Base-by-base conservation (phyloP, 2,888 invertebrate species). In the Yponomeuta evonymella region DNA sequence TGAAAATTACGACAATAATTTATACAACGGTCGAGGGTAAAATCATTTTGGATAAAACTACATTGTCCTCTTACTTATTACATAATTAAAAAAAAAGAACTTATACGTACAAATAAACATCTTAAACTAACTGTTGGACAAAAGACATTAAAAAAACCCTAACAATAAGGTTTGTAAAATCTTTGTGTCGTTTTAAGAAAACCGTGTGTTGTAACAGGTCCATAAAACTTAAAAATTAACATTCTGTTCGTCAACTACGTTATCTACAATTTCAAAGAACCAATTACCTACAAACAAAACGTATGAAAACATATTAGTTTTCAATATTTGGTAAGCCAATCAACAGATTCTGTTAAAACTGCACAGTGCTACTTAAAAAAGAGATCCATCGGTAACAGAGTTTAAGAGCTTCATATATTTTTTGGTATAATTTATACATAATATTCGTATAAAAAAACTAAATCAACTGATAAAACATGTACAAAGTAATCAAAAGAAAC, bases 351-450 rank as follows among this genome's bases (percentile, higher is more conserved):
- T 23, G 51, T 68, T 67, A 29, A 58, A 68, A 68, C 68, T 68
- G 68, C 48, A 68, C 48, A 68, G 51, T 81, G 83, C 86, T 87
- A 83, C 80, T 77, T 77, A 58, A 66, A 70, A 84, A 83, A 88
- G 91, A 92, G 91, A 92, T 92, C 91, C 90, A 89, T 90, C 91
- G 91, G 90, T 92, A 92, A 91, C 91, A 83, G 88, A 83, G 81
- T 87, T 83, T 85, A 88, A 87, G 86, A 90, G 89, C 89, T 84
- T 89, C 87, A 83, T 88, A 81, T 74, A 85, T 88, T 84, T 90
- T 91, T 91, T 90, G 91, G 90, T 90, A 90, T 90, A 89, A 86
- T 89, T 90, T 89, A 88, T 89, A 88, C 80, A 86, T 82, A 58
- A 15, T 58, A 58, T 58, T 58, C 51, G 15, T 58, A 58, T 58